phyloP scores from a whole-genome alignment of 2,888 invertebrate species.

The Beris chalybata region DNA sequence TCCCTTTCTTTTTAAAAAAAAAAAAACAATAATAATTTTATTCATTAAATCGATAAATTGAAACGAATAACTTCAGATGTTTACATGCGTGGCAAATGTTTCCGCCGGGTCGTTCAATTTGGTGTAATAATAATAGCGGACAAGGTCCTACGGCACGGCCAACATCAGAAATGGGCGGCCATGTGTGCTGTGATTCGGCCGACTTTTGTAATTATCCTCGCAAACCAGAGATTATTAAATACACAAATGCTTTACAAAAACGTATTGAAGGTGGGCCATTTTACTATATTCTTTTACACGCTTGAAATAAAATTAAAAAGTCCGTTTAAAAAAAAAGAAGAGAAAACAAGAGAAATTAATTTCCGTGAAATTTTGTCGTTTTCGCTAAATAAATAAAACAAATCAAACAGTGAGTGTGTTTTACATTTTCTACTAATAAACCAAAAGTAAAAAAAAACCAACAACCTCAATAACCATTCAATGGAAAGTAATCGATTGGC shows the following conservation, averaged over 20 bases:
- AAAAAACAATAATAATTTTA: slow-evolving; percentile 15
- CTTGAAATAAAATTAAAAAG: slow-evolving; percentile 9
- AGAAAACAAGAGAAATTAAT: not conserved
- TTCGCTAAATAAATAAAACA: not conserved
- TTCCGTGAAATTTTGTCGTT: slow-evolving; percentile 3
- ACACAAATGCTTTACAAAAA: slow-evolving; percentile 44
- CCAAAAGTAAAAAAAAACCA: too few relatives aligned
- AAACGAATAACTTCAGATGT: slow-evolving; percentile 46
- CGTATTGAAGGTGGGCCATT: slow-evolving; percentile 42
- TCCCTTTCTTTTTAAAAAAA: not conserved
- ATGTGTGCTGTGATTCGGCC: slow-evolving; percentile 53
- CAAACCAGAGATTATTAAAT: slow-evolving; percentile 53
- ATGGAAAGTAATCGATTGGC: not conserved
- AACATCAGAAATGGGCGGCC: slow-evolving; percentile 49
- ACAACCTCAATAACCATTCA: not conserved
- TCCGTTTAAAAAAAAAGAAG: too few relatives aligned
- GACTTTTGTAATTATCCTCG: slow-evolving; percentile 56
- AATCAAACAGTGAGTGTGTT: slow-evolving; percentile 18
- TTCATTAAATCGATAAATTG: slow-evolving; percentile 3
- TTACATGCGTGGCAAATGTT: slow-evolving; percentile 52
- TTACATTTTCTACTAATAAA: slow-evolving; percentile 14
- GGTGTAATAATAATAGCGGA: slow-evolving; percentile 54
- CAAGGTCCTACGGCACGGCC: slow-evolving; percentile 54
- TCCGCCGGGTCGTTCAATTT: slow-evolving; percentile 54
- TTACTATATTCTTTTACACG: slow-evolving; percentile 34